These are phyloP conservation scores for Hippocampus abdominalis DNA, from an alignment of 2,113 vertebrate species.

Conservation along the genomic window DNA sequence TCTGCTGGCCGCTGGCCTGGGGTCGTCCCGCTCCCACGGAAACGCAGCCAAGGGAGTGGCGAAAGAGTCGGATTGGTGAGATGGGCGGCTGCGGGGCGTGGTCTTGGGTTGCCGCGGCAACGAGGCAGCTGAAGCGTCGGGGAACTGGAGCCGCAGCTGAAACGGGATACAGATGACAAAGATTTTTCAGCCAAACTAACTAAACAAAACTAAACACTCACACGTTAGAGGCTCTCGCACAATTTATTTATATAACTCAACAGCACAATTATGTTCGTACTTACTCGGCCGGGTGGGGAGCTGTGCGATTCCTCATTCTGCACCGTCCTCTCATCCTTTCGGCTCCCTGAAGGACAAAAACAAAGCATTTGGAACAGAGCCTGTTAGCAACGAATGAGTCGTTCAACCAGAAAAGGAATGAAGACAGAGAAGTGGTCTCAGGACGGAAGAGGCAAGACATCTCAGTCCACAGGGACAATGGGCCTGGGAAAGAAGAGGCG, in stretches of 20 bases:
- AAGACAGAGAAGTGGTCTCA: slow-evolving; percentile 19
- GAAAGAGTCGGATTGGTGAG: slow-evolving; percentile 50
- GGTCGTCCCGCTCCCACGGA: slow-evolving; percentile 75
- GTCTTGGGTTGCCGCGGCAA: slow-evolving; percentile 54
- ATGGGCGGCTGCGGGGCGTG: slow-evolving; percentile 47
- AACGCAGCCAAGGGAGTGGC: slow-evolving; percentile 64
- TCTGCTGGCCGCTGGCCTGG: slow-evolving; percentile 45
- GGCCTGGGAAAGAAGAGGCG: slow-evolving; percentile 10
- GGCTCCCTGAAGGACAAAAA: slow-evolving; percentile 56
- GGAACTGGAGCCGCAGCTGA: slow-evolving; percentile 67
- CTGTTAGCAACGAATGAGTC: neutral
- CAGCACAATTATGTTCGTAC: slow-evolving; percentile 30
- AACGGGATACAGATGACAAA: neutral
- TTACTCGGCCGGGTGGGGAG: slow-evolving; percentile 55
- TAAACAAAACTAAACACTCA: neutral
- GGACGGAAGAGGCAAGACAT: slow-evolving; percentile 22
- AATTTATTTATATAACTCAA: neutral
- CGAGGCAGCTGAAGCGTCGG: slow-evolving; percentile 49
- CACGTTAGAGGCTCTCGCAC: neutral
- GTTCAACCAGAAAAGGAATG: slow-evolving; percentile 14
- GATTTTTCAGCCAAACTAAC: neutral
- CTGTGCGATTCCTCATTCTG: slow-evolving; percentile 51
- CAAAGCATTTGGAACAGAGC: slow-evolving; percentile 39
- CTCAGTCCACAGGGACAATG: slow-evolving; percentile 17
- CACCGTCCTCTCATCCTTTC: slow-evolving; percentile 46